Conservation (phyloP, 2,888 invertebrate species). For the Nomada ferruginata region DNA sequence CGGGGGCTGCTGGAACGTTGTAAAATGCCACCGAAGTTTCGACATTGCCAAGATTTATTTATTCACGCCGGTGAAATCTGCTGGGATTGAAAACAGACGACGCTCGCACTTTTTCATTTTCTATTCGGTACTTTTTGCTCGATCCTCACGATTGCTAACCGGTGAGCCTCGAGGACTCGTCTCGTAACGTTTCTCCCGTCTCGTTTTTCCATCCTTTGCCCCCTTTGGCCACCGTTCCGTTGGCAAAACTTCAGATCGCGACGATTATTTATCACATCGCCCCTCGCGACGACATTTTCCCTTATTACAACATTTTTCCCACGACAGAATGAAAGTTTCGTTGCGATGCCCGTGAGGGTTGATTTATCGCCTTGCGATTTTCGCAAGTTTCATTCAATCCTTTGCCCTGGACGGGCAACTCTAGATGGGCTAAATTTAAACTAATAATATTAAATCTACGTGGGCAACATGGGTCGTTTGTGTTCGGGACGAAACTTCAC, state of each 20-base stretch:
- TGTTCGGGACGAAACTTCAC: too few relatives aligned
- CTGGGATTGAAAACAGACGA: slow-evolving; percentile 45
- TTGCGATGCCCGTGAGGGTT: too few relatives aligned
- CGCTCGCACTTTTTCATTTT: slow-evolving; percentile 35
- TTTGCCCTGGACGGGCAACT: too few relatives aligned
- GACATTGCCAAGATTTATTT: slow-evolving; percentile 74
- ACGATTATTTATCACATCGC: slow-evolving; percentile 12
- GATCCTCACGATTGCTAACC: slow-evolving; percentile 1
- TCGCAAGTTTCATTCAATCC: too few relatives aligned
- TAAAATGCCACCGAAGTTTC: slow-evolving; percentile 77
- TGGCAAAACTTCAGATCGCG: slow-evolving; percentile 19
- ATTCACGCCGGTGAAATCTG: slow-evolving; percentile 62
- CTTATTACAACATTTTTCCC: neutral
- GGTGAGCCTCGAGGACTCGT: slow-evolving; percentile 18
- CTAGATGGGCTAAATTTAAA: too few relatives aligned
- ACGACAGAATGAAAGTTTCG: neutral
- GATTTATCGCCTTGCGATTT: too few relatives aligned
- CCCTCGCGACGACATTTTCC: neutral
- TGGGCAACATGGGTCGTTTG: too few relatives aligned
- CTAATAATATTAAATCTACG: too few relatives aligned
- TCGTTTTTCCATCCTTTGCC: neutral
- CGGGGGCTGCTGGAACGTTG: slow-evolving; percentile 61
- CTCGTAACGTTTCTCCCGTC: neutral
- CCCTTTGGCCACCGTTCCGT: neutral
- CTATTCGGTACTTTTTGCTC: slow-evolving; percentile 18